A percentile compares a stretch with the other conserved stretches of the same genome.
Evolutionary conservation across 2,797 vertebrate genomes (phyloP).

Genomic region (Triplophysa yarkandensis): DNA sequence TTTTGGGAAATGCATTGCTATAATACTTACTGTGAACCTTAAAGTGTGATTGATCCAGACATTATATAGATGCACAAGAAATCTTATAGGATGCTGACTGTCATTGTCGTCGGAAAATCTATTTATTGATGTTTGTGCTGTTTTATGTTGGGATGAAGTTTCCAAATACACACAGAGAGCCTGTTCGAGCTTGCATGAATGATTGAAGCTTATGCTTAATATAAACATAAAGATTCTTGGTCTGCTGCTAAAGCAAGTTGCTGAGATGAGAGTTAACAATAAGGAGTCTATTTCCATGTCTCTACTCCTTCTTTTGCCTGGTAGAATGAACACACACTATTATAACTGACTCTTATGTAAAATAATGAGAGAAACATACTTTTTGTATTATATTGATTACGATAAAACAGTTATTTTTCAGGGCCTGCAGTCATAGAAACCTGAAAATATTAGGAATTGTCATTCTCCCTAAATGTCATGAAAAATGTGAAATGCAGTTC

Average conservation of each 20-base stretch:
- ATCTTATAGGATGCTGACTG: neutral
- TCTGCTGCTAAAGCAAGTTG: neutral
- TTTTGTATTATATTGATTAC: neutral
- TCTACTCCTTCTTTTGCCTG: neutral
- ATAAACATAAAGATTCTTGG: neutral
- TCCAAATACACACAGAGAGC: neutral
- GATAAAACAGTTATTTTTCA: neutral
- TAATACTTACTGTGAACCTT: conserved; percentile 8
- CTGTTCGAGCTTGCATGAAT: conserved; percentile 5
- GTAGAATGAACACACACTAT: neutral
- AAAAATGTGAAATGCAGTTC: neutral
- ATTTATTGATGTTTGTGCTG: neutral
- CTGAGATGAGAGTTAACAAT: neutral
- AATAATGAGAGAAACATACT: neutral
- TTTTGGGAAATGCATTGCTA: conserved; percentile 3
- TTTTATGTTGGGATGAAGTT: neutral
- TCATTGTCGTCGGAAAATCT: neutral
- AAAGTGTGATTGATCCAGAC: conserved; percentile 2
- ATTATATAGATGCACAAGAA: neutral
- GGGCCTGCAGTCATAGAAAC: neutral
- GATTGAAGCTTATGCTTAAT: neutral
- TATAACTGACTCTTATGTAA: neutral
- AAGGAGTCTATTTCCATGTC: neutral
- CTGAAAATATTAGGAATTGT: neutral
- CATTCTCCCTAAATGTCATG: neutral